phyloP scores from a whole-genome alignment of 2,888 invertebrate genomes.

The Ichneumon xanthorius region DNA sequence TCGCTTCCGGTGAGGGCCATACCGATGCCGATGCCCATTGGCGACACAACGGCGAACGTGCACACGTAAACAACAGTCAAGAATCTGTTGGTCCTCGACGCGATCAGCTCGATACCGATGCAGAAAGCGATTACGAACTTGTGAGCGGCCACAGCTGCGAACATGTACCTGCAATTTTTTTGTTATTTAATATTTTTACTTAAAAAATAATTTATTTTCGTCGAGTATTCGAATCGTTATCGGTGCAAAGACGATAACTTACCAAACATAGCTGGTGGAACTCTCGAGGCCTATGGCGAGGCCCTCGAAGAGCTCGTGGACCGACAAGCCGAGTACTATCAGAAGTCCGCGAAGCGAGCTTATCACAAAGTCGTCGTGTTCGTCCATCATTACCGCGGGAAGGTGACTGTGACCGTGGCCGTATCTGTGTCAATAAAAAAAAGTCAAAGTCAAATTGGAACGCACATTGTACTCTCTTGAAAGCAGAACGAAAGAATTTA shows the following conservation, averaged over 20 bases:
- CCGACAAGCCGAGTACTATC: conserved; percentile 93
- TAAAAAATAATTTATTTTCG: conserved; percentile 5
- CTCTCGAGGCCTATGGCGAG: conserved; percentile 86
- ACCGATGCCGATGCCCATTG: conserved; percentile 92
- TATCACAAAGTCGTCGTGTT: conserved; percentile 77
- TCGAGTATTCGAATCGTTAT: background rate
- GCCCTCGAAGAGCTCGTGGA: conserved; percentile 95
- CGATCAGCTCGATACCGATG: conserved; percentile 93
- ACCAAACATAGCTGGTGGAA: conserved; percentile 85
- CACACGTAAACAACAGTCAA: conserved; percentile 89
- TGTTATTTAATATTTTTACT: background rate
- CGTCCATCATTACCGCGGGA: conserved; percentile 75
- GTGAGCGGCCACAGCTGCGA: conserved; percentile 93
- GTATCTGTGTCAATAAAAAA: conserved; percentile 59
- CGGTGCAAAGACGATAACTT: conserved; percentile 41
- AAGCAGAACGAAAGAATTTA: conserved; percentile 8
- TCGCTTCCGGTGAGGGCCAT: conserved; percentile 88
- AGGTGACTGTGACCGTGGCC: conserved; percentile 79
- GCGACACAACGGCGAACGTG: conserved; percentile 92
- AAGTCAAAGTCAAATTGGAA: conserved; percentile 9
- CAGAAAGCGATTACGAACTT: conserved; percentile 95
- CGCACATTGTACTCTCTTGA: conserved; percentile 33
- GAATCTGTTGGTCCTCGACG: conserved; percentile 88
- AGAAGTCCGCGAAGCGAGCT: conserved; percentile 89
- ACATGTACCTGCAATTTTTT: conserved; percentile 88